Conservation (phyloP, 2,797 vertebrate genomes). For the Moxostoma hubbsi region DNA sequence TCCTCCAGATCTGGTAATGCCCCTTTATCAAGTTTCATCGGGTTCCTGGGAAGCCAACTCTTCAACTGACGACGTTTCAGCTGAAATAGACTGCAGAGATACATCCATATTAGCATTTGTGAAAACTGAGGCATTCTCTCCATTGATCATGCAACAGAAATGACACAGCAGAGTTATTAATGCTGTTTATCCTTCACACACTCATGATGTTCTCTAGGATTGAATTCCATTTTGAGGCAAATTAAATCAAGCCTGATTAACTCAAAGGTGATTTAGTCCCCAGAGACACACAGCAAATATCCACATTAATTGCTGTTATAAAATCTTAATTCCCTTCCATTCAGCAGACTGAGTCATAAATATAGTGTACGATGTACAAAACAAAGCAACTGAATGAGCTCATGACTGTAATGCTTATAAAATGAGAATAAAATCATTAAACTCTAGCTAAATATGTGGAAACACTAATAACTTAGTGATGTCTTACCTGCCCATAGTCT, state of each 20-base stretch:
- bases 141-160: not conserved
- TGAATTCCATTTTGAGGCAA: conserved; percentile 22
- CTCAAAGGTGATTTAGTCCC: conserved; percentile 13
- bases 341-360: not conserved
- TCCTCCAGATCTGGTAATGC: conserved; percentile 94
- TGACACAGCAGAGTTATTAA: not conserved
- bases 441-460: not conserved
- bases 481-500: conserved; percentile 89
- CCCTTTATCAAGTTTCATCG: conserved; percentile 98
- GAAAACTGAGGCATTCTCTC: not conserved
- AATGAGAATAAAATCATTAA: not conserved
- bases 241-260: conserved; percentile 36
- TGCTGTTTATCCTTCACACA: not conserved
- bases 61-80: conserved; percentile 89
- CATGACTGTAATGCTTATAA: not conserved
- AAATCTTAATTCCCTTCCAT: not conserved
- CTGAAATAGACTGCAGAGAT: conserved; percentile 82
- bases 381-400: not conserved
- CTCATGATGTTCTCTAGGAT: conserved; percentile 3
- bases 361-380: not conserved
- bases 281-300: conserved; percentile 4
- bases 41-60: conserved; percentile 94
- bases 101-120: not conserved
- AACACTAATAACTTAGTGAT: conserved; percentile 18
- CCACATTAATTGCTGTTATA: conserved; percentile 1